Evolutionary conservation across 2,113 vertebrate species (phyloP).

Genomic region (Rhinolophus sinicus): DNA sequence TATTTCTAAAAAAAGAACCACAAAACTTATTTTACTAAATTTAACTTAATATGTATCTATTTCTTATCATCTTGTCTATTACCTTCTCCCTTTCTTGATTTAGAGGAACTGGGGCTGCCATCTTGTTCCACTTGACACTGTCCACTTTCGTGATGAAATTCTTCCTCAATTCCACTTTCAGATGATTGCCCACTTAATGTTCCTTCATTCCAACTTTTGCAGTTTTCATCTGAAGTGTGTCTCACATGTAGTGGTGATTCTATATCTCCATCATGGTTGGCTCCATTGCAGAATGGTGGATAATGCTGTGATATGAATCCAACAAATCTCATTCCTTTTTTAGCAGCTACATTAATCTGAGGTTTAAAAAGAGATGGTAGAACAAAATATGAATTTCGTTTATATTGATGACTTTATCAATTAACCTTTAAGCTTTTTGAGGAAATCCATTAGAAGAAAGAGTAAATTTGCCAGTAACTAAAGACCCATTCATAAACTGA

Average conservation of each 20-base stretch:
- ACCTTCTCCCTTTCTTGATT: slow-evolving; percentile 83
- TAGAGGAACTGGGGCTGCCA: slow-evolving; percentile 64
- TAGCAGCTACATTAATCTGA: slow-evolving; percentile 93
- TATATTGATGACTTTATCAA: not conserved
- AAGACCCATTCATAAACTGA: not conserved
- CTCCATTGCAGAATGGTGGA: slow-evolving; percentile 83
- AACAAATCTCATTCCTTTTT: slow-evolving; percentile 93
- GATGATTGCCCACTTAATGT: slow-evolving; percentile 80
- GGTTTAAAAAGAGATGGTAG: slow-evolving; percentile 58
- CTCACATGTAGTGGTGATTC: slow-evolving; percentile 68
- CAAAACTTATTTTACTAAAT: not conserved
- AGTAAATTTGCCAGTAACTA: not conserved
- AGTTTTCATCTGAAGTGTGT: slow-evolving; percentile 79
- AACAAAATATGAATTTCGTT: not conserved
- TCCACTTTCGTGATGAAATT: slow-evolving; percentile 77
- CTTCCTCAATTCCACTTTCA: slow-evolving; percentile 84
- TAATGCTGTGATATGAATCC: slow-evolving; percentile 91
- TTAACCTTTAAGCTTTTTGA: not conserved
- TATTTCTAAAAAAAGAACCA: not conserved
- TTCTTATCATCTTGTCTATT: slow-evolving; percentile 33
- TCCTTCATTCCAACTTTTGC: slow-evolving; percentile 80
- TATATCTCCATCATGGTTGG: slow-evolving; percentile 62
- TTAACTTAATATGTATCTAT: not conserved
- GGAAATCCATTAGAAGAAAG: not conserved
- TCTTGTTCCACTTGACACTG: slow-evolving; percentile 75